Conservation (phyloP, 2,113 vertebrate species). For the Megaptera novaeangliae region DNA sequence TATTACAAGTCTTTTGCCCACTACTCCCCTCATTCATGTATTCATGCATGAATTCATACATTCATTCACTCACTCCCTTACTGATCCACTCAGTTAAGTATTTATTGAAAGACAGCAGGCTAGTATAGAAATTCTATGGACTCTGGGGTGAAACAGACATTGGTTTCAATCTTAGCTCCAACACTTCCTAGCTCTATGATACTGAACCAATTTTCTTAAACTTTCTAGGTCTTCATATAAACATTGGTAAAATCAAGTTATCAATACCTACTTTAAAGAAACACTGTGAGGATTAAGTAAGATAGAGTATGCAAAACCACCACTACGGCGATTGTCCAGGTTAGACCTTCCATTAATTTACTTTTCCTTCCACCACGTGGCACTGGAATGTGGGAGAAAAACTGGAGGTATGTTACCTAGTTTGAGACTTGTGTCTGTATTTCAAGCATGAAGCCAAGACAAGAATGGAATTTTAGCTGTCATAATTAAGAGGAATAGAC, state of each 20-base stretch:
- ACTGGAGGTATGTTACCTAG: neutral
- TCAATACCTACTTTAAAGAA: neutral
- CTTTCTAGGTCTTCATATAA: constrained; percentile 20
- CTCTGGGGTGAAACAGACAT: neutral
- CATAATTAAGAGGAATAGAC: neutral
- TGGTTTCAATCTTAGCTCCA: neutral
- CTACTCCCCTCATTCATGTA: neutral
- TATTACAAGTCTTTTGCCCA: neutral
- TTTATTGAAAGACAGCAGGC: neutral
- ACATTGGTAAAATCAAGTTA: neutral
- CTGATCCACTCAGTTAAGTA: neutral
- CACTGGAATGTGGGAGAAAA: neutral
- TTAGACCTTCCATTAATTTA: neutral
- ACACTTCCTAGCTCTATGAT: neutral
- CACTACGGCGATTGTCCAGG: neutral
- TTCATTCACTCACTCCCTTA: neutral
- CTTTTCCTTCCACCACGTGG: neutral
- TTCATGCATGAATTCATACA: neutral
- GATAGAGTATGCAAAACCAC: neutral
- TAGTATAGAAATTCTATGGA: neutral
- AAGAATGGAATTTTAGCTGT: neutral
- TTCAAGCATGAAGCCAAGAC: neutral
- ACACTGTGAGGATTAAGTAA: neutral
- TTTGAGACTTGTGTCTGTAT: neutral
- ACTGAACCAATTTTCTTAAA: neutral